These are phyloP conservation scores for Lithobates sylvaticus DNA, from an alignment of 2,797 vertebrate genomes.

Conservation along the genomic window DNA sequence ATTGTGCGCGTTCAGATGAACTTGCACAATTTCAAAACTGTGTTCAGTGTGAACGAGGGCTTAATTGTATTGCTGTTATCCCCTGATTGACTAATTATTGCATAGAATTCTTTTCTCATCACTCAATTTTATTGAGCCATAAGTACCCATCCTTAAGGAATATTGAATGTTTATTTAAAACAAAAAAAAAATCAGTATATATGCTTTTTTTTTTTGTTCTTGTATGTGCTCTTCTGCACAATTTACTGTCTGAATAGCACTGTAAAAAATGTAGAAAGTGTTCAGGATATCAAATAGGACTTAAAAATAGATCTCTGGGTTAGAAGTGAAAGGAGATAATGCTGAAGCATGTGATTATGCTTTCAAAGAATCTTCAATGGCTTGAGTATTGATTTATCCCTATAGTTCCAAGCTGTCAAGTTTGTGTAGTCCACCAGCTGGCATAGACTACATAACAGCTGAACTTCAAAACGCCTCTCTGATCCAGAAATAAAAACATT, in stretches of 20 bases:
- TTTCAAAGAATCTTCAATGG: slow-evolving; percentile 57
- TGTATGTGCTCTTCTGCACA: background rate
- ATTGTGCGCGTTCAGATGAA: too few species aligned
- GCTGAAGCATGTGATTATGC: slow-evolving; percentile 46
- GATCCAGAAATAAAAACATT: slow-evolving; percentile 52
- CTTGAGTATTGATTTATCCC: slow-evolving; percentile 50
- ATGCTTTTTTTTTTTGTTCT: background rate
- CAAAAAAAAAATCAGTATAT: background rate
- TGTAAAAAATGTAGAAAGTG: slow-evolving; percentile 29
- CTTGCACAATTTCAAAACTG: too few species aligned
- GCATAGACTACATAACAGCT: slow-evolving; percentile 39
- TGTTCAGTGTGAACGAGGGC: too few species aligned
- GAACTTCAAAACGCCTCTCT: slow-evolving; percentile 45
- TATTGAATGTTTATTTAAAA: background rate
- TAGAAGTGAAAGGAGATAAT: slow-evolving; percentile 50
- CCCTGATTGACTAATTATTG: background rate
- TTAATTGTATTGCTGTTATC: background rate
- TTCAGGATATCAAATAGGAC: slow-evolving; percentile 23
- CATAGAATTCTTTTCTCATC: background rate
- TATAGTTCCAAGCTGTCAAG: slow-evolving; percentile 49
- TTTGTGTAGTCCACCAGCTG: slow-evolving; percentile 50
- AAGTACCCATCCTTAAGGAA: background rate
- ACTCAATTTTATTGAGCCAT: background rate
- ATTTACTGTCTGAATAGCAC: background rate
- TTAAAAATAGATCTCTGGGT: slow-evolving; percentile 48